Percentiles rank a stretch among this genome's conserved stretches.
phyloP scores from a whole-genome alignment of 2,797 vertebrate genomes.

The Anableps anableps region DNA sequence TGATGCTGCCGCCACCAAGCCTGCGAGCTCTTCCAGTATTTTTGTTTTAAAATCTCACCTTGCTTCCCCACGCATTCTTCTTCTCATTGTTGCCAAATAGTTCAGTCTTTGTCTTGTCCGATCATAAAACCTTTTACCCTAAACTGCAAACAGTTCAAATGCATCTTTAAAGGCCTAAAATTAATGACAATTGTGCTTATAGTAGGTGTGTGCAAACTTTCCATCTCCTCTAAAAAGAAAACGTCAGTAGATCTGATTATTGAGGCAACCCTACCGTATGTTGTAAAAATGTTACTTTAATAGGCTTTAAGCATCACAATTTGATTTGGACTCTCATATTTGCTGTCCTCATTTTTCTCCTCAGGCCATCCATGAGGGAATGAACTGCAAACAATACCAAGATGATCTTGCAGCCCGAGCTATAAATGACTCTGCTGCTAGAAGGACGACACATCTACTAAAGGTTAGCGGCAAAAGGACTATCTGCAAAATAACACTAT shows the following conservation, averaged over 20 bases:
- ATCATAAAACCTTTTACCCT: too few species aligned
- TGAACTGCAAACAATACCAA: constrained; percentile 90
- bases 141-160: too few species aligned
- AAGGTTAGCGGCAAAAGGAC: constrained; percentile 71
- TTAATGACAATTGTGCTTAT: too few species aligned
- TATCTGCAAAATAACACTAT: background rate
- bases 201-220: too few species aligned
- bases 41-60: background rate
- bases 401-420: constrained; percentile 83
- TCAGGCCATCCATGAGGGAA: constrained; percentile 88
- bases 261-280: too few species aligned
- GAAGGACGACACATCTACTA: constrained; percentile 85
- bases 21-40: too few species aligned
- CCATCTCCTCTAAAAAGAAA: too few species aligned
- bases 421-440: constrained; percentile 83
- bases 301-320: background rate
- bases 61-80: background rate
- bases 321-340: background rate
- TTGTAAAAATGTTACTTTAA: background rate
- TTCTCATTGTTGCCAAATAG: background rate
- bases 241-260: background rate
- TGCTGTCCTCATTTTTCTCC: constrained; percentile 2
- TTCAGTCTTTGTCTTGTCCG: background rate
- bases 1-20: background rate
- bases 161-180: too few species aligned